Percentiles rank a stretch among this genome's conserved stretches.
Conservation (phyloP, 1,140 invertebrate genomes). For the Listronotus oregonensis region DNA sequence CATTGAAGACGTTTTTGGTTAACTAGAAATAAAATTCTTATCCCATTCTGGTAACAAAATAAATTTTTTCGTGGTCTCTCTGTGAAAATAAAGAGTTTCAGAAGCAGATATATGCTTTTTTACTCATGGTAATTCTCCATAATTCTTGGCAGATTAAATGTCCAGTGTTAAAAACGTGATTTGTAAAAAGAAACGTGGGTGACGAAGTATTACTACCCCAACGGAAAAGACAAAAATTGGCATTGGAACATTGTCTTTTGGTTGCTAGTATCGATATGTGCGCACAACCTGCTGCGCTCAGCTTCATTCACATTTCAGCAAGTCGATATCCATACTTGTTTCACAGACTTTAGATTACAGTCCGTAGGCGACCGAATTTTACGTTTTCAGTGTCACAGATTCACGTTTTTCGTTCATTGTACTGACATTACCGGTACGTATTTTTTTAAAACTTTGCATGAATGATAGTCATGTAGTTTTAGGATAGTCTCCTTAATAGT, state of each 20-base stretch:
- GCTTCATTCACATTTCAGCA: conserved; percentile 35
- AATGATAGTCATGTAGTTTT: neutral
- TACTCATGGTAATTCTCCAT: neutral
- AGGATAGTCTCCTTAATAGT: neutral
- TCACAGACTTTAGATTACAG: conserved; percentile 27
- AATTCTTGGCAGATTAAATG: neutral
- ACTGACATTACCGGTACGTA: conserved; percentile 26
- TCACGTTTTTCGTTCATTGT: conserved; percentile 27
- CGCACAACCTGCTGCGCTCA: conserved; percentile 28
- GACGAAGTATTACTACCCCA: conserved; percentile 30
- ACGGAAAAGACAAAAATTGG: conserved; percentile 36
- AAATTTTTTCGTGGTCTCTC: too few relatives aligned
- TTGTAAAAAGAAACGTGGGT: conserved; percentile 23
- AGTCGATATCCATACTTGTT: conserved; percentile 39
- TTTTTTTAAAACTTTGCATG: conserved; percentile 5
- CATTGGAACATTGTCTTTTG: conserved; percentile 39
- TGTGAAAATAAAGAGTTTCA: too few relatives aligned
- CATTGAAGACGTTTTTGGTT: too few relatives aligned
- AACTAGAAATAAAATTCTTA: too few relatives aligned
- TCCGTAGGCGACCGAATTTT: conserved; percentile 24
- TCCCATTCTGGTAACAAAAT: too few relatives aligned
- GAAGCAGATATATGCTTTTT: too few relatives aligned
- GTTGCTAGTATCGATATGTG: conserved; percentile 39
- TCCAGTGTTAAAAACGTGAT: neutral
- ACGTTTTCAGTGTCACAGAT: conserved; percentile 17